Conservation (phyloP, 2,113 vertebrate genomes). For the Patagioenas fasciata region DNA sequence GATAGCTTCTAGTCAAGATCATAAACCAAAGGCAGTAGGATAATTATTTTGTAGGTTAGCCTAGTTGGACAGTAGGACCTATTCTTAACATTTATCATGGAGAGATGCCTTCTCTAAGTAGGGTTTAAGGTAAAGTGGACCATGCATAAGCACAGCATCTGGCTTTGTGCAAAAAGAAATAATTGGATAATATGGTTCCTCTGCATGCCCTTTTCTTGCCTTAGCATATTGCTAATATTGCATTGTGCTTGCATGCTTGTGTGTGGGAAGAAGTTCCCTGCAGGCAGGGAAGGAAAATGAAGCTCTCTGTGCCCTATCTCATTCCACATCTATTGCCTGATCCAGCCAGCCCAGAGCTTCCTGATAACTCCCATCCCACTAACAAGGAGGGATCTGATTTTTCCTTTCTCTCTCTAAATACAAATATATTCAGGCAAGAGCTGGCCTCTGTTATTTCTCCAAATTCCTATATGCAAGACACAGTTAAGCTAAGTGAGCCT, state of each 20-base stretch:
- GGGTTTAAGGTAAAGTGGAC: not conserved
- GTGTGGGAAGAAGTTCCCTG: not conserved
- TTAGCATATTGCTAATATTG: not conserved
- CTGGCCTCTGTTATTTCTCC: not conserved
- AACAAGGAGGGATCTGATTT: not conserved
- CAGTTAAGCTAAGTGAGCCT: not conserved
- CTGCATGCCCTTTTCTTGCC: not conserved
- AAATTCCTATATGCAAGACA: not conserved
- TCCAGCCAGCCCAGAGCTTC: not conserved
- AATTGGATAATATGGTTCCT: not conserved
- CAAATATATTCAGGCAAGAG: not conserved
- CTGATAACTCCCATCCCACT: not conserved
- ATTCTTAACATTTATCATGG: not conserved
- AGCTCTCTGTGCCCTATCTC: not conserved
- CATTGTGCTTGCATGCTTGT: not conserved
- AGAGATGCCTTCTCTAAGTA: not conserved
- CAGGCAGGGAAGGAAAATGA: not conserved
- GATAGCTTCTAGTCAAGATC: not conserved
- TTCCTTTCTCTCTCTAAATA: not conserved
- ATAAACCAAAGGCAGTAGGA: not conserved
- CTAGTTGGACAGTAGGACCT: not conserved
- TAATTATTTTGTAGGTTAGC: not conserved
- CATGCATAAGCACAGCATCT: not conserved
- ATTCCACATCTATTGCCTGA: not conserved
- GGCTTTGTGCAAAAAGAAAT: not conserved